Conservation (phyloP, 1,140 invertebrate species). For the Heliothis subflexa region DNA sequence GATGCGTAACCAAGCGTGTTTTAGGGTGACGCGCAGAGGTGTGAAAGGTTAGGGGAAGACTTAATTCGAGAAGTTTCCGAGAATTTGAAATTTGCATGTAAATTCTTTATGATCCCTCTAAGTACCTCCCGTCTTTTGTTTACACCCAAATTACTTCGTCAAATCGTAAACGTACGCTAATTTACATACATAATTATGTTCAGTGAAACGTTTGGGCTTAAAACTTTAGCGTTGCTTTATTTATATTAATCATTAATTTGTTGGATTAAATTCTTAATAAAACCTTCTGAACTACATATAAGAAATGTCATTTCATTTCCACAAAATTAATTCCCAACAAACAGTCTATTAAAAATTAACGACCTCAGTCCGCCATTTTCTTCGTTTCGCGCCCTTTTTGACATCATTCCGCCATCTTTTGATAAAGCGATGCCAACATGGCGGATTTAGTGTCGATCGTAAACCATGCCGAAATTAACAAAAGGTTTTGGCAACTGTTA, state of each 20-base stretch:
- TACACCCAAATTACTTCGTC: not conserved
- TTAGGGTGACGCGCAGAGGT: conserved; percentile 9
- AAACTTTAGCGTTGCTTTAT: not conserved
- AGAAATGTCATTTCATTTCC: conserved; percentile 31
- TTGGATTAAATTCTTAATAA: no score
- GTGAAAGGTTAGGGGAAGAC: conserved; percentile 28
- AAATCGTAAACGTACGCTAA: conserved; percentile 6
- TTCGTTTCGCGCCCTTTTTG: conserved; percentile 58
- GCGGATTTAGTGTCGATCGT: conserved; percentile 50
- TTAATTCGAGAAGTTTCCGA: conserved; percentile 23
- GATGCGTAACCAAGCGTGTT: conserved; percentile 22
- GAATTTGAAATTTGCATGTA: conserved; percentile 40
- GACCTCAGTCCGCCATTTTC: conserved; percentile 43
- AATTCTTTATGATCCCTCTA: conserved; percentile 33
- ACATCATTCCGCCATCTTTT: conserved; percentile 53
- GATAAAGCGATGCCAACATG: conserved; percentile 55
- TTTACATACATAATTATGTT: not conserved
- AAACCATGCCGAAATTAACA: conserved; percentile 64
- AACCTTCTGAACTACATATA: not conserved
- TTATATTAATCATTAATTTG: no score
- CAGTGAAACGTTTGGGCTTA: not conserved
- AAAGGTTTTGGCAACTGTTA: conserved; percentile 59
- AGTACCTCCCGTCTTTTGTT: conserved; percentile 28
- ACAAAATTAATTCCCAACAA: conserved; percentile 51
- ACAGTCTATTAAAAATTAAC: conserved; percentile 52